Conservation (phyloP, 92 coral and sea anemone species). For the Heliopora coerulea region DNA sequence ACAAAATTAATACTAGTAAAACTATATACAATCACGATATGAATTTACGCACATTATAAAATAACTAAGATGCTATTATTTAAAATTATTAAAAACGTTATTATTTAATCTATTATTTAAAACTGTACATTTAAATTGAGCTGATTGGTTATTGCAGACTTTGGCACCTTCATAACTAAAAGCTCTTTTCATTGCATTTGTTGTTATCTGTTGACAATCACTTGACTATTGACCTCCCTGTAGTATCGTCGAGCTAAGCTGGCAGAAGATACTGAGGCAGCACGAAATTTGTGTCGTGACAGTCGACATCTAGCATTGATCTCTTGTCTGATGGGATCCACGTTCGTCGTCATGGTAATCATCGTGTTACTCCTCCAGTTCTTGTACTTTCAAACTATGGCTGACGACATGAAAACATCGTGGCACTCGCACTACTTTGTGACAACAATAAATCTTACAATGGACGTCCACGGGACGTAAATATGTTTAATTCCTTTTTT, state of each 20-base stretch:
- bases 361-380: conserved; percentile 20
- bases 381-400: conserved; percentile 25
- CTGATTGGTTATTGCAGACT: too few species aligned
- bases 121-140: too few species aligned
- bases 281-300: conserved; percentile 20
- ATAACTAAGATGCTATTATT: too few species aligned
- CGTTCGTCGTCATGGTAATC: conserved; percentile 32
- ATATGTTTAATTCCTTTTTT: neutral
- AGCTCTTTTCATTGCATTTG: too few species aligned
- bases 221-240: neutral
- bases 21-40: too few species aligned
- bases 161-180: too few species aligned
- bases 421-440: conserved; percentile 3
- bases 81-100: too few species aligned
- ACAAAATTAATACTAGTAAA: too few species aligned
- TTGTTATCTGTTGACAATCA: too few species aligned
- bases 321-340: conserved; percentile 36
- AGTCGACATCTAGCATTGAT: conserved; percentile 17
- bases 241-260: conserved; percentile 7
- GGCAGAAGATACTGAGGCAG: conserved; percentile 8
- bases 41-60: too few species aligned
- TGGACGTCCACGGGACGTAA: neutral
- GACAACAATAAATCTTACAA: conserved; percentile 18
- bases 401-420: conserved; percentile 24
- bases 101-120: too few species aligned